Base-by-base conservation (phyloP, 2,113 vertebrate species). In the Merops nubicus region DNA sequence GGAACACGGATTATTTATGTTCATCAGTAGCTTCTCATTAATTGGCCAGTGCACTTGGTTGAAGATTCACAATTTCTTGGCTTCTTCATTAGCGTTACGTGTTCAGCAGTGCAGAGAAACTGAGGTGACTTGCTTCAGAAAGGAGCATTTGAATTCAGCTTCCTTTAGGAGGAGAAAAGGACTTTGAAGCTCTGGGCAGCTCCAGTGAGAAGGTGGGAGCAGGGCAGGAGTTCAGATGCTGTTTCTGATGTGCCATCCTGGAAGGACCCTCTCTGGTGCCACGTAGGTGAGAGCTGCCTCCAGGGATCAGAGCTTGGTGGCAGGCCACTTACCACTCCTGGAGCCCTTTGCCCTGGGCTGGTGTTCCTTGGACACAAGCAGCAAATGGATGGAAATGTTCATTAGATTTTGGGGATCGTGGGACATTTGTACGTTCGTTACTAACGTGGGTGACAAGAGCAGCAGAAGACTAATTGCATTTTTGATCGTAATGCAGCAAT, bases 1-100 rank as follows among this genome's bases (percentile, higher is more conserved):
- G 69, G 80, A 91, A 70, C 91, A 60, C 1, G 3, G 90, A 21
- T 87, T 80, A 86, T 88, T 90, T 76, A 80, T 76, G 91, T 72
- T 78, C 86, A 25, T 83, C 62, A 54, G 85, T 31, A 56, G 79
- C 81, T 80, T 50, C 89, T 72, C 85, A 72, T 88, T 84, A 89
- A 91, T 95, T 92, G 86, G 57, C 48, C 62, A 63, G 64, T 5
- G n/a, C 59, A 2, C 34, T 56, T 23, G 76, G 57, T 76, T 51
- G 91, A 78, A 74, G 72, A 88, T 65, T 79, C 59, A 63, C 0
- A 12, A 62, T 79, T 78, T 18, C 81, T 62, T 2, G 25, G 63
- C 23, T 80, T 54, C 70, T 80, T 88, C 74, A 38, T 76, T 85
- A 81, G 74, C 3, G 21, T 68, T 64, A 22, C 93, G 59, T 72